Conservation (phyloP, 2,797 vertebrate genomes). For the Danio choprae region DNA sequence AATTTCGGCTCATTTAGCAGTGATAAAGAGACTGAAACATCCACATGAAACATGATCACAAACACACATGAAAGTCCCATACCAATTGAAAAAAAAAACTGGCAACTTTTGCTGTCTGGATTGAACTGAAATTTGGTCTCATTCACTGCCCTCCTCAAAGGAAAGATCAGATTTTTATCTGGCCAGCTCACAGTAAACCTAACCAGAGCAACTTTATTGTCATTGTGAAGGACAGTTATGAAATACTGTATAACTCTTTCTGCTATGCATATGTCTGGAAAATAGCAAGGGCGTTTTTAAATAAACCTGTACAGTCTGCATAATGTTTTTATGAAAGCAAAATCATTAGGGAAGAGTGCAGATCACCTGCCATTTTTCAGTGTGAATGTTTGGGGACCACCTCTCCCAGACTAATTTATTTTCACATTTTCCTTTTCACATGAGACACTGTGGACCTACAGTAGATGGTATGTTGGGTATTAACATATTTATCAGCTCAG, state of each 20-base stretch:
- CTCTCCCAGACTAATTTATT: conserved; percentile 7
- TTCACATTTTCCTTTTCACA: background rate
- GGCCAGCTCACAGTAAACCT: conserved; percentile 63
- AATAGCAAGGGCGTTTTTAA: background rate
- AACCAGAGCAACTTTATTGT: conserved; percentile 32
- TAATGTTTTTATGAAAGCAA: conserved; percentile 5
- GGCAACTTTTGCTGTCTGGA: conserved; percentile 54
- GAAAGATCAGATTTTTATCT: conserved; percentile 67
- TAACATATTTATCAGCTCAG: background rate
- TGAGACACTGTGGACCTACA: no score
- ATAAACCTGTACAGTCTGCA: conserved; percentile 1
- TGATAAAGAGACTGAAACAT: background rate
- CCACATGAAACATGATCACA: background rate
- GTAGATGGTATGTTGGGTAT: background rate
- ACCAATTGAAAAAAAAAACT: conserved; percentile 6
- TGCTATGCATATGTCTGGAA: background rate
- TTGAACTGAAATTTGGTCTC: conserved; percentile 64
- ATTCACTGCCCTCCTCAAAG: conserved; percentile 55
- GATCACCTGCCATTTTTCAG: background rate
- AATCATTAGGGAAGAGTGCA: conserved; percentile 16
- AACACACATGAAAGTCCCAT: background rate
- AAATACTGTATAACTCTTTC: background rate
- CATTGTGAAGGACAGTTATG: conserved; percentile 42
- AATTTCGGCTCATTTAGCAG: conserved; percentile 8
- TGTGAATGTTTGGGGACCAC: background rate